Conservation (phyloP, 37 sponge, comb jelly and placozoan species). For the Ephydatia muelleri region DNA sequence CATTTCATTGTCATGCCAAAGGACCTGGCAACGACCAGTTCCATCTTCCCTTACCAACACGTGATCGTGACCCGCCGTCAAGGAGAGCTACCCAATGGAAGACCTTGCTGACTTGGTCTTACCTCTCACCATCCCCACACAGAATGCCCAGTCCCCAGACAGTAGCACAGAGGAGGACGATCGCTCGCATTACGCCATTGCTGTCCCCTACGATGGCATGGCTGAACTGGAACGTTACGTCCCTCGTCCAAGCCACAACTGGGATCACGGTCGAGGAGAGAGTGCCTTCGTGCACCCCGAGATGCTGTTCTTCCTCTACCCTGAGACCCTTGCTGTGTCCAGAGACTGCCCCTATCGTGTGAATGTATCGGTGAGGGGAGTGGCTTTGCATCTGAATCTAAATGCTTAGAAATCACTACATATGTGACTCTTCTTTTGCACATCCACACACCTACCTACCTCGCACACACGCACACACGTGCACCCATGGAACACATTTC, state of each 20-base stretch:
- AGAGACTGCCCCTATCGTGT: constrained; percentile 7
- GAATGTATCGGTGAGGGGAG: constrained; percentile 41
- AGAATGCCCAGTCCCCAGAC: not conserved
- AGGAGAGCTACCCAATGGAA: not conserved
- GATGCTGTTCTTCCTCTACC: constrained; percentile 54
- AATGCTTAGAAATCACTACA: too few relatives aligned
- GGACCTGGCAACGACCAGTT: not conserved
- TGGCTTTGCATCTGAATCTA: too few relatives aligned
- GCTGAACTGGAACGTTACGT: constrained; percentile 43
- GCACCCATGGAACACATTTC: not conserved
- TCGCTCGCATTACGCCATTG: constrained; percentile 23
- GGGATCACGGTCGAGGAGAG: not conserved
- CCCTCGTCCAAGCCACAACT: constrained; percentile 13
- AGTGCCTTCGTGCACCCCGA: constrained; percentile 53
- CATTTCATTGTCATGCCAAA: constrained; percentile 53
- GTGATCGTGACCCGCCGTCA: constrained; percentile 12
- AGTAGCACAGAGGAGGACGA: not conserved
- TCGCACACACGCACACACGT: not conserved
- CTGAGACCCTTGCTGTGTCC: constrained; percentile 50
- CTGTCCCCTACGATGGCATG: constrained; percentile 37
- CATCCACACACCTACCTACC: not conserved
- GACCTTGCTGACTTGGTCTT: constrained; percentile 11
- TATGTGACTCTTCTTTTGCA: not conserved
- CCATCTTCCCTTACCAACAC: constrained; percentile 32
- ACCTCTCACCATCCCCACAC: not conserved